Evolutionary conservation across 1,140 invertebrate genomes (phyloP).

Genomic region (Homarus americanus): DNA sequence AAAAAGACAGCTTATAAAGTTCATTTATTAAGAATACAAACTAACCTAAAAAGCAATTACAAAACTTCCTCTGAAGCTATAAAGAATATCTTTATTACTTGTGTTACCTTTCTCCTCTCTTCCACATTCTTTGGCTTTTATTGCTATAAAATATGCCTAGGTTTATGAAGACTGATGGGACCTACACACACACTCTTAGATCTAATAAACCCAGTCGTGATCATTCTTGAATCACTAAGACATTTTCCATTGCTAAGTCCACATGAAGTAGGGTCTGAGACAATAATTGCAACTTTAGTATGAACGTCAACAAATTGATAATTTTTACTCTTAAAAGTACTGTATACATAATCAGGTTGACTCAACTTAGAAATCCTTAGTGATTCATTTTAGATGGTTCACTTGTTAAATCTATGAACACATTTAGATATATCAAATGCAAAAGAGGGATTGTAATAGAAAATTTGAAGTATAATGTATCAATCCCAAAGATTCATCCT

Average conservation of each 20-base stretch:
- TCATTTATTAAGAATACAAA: neutral
- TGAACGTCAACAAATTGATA: neutral
- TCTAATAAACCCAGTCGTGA: neutral
- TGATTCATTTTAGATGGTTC: neutral
- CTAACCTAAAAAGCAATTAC: neutral
- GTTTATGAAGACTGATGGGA: neutral
- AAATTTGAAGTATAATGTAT: neutral
- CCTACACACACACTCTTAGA: neutral
- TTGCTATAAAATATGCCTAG: neutral
- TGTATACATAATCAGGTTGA: neutral
- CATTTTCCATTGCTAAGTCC: neutral
- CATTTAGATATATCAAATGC: neutral
- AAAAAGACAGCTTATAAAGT: neutral
- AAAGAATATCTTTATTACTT: constrained; percentile 1
- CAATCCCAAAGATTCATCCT: neutral
- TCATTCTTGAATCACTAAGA: neutral
- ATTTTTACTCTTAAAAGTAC: neutral
- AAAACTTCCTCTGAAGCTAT: neutral
- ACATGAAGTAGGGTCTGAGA: too few relatives aligned
- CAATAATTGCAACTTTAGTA: neutral
- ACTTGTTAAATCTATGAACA: neutral
- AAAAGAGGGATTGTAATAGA: neutral
- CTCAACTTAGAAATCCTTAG: neutral
- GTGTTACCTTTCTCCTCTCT: neutral
- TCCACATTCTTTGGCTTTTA: neutral